Conservation (phyloP, 2,113 vertebrate species). For the Poeciliopsis prolifica region DNA sequence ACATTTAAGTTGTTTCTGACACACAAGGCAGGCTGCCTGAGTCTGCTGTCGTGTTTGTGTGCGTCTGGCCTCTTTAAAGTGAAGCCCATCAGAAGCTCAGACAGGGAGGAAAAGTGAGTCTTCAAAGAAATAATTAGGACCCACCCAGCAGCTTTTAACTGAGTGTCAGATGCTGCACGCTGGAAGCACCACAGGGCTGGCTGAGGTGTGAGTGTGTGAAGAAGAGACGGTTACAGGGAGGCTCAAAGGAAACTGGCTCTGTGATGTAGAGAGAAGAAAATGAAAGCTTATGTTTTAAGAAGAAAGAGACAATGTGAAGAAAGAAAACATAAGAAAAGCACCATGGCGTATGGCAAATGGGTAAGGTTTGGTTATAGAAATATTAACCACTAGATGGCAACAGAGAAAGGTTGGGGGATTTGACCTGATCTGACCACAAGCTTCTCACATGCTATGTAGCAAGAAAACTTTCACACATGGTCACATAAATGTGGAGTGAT, state of each 20-base stretch:
- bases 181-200: constrained; percentile 25
- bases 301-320: constrained; percentile 2
- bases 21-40: constrained; percentile 41
- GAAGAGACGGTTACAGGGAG: not conserved
- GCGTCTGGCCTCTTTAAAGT: constrained; percentile 61
- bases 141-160: constrained; percentile 69
- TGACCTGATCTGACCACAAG: constrained; percentile 29
- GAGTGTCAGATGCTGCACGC: constrained; percentile 47
- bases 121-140: constrained; percentile 75
- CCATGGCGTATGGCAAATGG: not conserved
- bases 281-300: not conserved
- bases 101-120: constrained; percentile 67
- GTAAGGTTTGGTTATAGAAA: constrained; percentile 4
- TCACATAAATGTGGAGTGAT: constrained; percentile 10
- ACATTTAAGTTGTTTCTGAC: constrained; percentile 50
- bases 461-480: not conserved
- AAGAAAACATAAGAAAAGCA: not conserved
- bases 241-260: constrained; percentile 3
- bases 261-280: not conserved
- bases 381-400: constrained; percentile 76
- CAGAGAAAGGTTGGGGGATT: constrained; percentile 51
- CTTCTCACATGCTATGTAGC: not conserved
- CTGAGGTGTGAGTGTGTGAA: constrained; percentile 36
- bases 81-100: constrained; percentile 66
- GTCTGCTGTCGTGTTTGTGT: constrained; percentile 26